Conservation (phyloP, 2,113 vertebrate species). For the Seriola rivoliana region DNA sequence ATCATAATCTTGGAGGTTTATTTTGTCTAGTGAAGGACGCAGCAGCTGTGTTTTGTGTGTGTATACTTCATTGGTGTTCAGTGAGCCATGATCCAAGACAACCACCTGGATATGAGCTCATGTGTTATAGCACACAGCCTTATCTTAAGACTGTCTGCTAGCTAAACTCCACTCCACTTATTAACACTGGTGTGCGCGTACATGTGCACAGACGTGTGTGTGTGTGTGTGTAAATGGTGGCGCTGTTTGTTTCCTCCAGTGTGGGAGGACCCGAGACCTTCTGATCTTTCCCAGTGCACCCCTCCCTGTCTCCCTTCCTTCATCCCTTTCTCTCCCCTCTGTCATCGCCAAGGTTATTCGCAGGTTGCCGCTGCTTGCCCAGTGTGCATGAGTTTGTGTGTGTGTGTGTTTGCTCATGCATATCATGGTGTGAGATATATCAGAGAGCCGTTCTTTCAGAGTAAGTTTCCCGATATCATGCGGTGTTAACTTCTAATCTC, state of each 20-base stretch:
- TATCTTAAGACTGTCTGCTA: conserved; percentile 74
- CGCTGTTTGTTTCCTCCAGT: conserved; percentile 74
- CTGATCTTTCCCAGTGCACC: conserved; percentile 78
- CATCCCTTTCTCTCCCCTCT: conserved; percentile 61
- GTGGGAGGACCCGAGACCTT: conserved; percentile 77
- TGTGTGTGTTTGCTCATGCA: neutral
- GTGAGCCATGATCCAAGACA: conserved; percentile 75
- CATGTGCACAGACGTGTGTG: neutral
- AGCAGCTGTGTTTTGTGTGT: conserved; percentile 77
- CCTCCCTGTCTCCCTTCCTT: conserved; percentile 69
- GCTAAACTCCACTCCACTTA: conserved; percentile 69
- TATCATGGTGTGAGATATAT: neutral
- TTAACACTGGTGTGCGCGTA: conserved; percentile 49
- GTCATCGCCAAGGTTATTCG: conserved; percentile 75
- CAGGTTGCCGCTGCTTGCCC: conserved; percentile 67
- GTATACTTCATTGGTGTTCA: conserved; percentile 74
- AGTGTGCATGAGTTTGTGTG: conserved; percentile 20
- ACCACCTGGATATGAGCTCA: conserved; percentile 85
- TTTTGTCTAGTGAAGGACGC: conserved; percentile 75
- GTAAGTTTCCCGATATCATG: conserved; percentile 24
- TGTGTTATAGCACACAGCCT: conserved; percentile 77
- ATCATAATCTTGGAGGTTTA: conserved; percentile 69
- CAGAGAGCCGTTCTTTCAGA: neutral
- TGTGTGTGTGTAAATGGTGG: conserved; percentile 56
- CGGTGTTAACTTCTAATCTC: conserved; percentile 25